Evolutionary conservation across 2,113 vertebrate genomes (phyloP).

Genomic region (Platycercus adscitus): DNA sequence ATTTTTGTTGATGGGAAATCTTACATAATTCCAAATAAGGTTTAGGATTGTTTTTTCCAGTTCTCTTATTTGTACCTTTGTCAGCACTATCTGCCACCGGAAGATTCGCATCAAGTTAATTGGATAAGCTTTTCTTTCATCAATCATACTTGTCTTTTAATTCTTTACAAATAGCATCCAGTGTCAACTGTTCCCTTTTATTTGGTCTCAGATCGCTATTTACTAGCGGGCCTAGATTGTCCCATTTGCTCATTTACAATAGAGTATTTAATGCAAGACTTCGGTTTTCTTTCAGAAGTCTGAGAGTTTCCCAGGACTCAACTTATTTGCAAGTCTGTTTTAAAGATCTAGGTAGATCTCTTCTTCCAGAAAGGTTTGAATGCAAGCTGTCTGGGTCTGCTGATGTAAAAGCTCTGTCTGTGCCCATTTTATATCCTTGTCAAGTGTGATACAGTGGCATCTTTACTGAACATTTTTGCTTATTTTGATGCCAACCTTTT

Average conservation of each 20-base stretch:
- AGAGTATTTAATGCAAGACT: background rate
- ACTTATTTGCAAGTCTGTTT: background rate
- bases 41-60: background rate
- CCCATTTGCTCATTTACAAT: background rate
- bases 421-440: background rate
- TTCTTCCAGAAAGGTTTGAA: background rate
- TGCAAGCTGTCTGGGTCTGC: background rate
- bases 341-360: background rate
- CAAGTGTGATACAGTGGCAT: background rate
- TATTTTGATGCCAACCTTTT: background rate
- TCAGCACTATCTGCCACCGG: background rate
- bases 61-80: background rate
- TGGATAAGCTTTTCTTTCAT: background rate
- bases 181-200: background rate
- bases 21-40: background rate
- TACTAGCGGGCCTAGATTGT: background rate
- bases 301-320: background rate
- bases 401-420: background rate
- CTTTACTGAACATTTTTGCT: background rate
- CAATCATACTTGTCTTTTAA: background rate
- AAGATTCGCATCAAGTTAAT: background rate
- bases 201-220: background rate
- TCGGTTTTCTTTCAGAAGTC: background rate
- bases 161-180: background rate
- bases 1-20: background rate